phyloP scores from a whole-genome alignment of 1,140 invertebrate species.

The Drosophila dunni region DNA sequence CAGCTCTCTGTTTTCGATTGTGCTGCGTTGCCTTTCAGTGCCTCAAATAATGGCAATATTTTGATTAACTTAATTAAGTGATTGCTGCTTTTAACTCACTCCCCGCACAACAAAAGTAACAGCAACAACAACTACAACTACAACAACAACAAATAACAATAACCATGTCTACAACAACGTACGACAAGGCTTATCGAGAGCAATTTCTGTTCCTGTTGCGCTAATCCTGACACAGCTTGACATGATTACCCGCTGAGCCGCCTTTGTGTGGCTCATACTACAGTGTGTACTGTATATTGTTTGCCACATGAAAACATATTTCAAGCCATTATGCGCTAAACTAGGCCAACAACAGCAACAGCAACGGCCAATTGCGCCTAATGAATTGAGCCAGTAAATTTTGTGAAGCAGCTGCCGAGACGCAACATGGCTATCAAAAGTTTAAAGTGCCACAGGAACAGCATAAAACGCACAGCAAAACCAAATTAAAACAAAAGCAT shows the following conservation, averaged over 20 bases:
- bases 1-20: constrained; percentile 19
- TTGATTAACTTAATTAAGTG: constrained; percentile 82
- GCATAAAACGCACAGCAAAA: constrained; percentile 33
- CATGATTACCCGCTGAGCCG: constrained; percentile 68
- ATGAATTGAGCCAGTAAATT: constrained; percentile 75
- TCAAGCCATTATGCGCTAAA: constrained; percentile 68
- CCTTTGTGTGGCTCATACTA: constrained; percentile 35
- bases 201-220: constrained; percentile 42
- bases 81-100: constrained; percentile 51
- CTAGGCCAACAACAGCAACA: constrained; percentile 68
- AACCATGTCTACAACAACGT: neutral
- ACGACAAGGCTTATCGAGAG: constrained; percentile 61
- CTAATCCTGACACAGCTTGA: constrained; percentile 50
- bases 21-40: constrained; percentile 34
- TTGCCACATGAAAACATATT: constrained; percentile 75
- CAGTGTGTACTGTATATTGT: constrained; percentile 20
- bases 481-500: constrained; percentile 33
- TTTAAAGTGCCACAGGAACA: constrained; percentile 65
- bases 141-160: constrained; percentile 19
- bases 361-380: constrained; percentile 64
- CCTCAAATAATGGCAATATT: constrained; percentile 71
- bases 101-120: constrained; percentile 29
- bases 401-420: constrained; percentile 56
- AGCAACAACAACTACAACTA: constrained; percentile 23
- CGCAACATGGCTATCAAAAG: constrained; percentile 62